Conservation (phyloP, 1,140 invertebrate species). For the Drosophila burlai region DNA sequence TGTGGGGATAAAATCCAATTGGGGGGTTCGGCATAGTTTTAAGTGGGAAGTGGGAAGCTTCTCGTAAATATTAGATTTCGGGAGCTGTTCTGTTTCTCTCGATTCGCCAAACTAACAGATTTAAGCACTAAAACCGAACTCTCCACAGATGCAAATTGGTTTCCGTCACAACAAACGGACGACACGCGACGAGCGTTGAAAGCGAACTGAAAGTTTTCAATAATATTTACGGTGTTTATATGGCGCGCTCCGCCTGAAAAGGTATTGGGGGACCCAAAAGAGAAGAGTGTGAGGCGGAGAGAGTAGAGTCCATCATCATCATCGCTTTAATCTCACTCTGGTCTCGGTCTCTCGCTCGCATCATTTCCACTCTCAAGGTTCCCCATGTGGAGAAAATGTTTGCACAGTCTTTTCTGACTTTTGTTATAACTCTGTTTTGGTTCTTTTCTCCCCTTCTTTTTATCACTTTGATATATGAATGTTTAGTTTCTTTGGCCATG, state of each 20-base stretch:
- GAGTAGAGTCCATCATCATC: constrained; percentile 8
- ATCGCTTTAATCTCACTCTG: constrained; percentile 19
- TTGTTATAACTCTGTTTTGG: constrained; percentile 10
- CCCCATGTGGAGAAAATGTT: constrained; percentile 40
- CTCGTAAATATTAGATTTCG: neutral
- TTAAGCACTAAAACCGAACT: constrained; percentile 3
- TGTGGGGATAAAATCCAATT: constrained; percentile 73
- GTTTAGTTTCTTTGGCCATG: neutral
- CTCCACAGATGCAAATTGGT: constrained; percentile 7
- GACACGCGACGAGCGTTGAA: constrained; percentile 65
- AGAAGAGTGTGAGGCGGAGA: constrained; percentile 23
- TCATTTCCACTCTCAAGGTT: constrained; percentile 37
- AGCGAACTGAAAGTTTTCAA: constrained; percentile 75
- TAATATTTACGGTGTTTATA: constrained; percentile 79
- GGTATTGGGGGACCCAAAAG: neutral
- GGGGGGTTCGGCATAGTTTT: constrained; percentile 70
- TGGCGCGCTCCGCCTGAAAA: constrained; percentile 30
- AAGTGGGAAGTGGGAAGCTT: neutral
- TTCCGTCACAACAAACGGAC: constrained; percentile 46
- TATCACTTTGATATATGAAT: neutral
- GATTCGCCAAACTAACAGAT: constrained; percentile 9
- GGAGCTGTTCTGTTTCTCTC: neutral
- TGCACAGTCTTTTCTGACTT: constrained; percentile 24
- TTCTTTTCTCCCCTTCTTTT: neutral
- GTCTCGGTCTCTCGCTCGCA: constrained; percentile 11